These are phyloP conservation scores for Mohoua ochrocephala DNA, from an alignment of 2,113 vertebrate species.

Conservation along the genomic window DNA sequence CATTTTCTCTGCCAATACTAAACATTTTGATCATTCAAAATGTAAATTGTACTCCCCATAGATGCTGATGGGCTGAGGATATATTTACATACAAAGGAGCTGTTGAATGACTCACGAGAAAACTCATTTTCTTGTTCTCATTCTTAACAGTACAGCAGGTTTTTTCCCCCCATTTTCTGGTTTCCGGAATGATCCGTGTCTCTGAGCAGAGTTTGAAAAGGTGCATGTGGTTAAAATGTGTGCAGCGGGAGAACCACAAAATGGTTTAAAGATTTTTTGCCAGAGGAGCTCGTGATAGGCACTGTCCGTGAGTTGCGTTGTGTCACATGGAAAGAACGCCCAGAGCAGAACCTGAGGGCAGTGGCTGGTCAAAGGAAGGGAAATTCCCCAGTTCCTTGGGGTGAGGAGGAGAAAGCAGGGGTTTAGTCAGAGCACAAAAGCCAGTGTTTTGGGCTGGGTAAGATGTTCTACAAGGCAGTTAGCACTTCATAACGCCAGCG, in stretches of 20 bases:
- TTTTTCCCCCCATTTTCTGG: neutral
- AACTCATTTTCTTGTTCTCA: slow-evolving; percentile 6
- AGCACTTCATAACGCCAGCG: neutral
- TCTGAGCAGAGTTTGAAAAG: neutral
- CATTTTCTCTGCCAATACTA: slow-evolving; percentile 63
- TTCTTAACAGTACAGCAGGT: neutral
- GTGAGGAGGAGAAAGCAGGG: neutral
- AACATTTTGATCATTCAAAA: slow-evolving; percentile 68
- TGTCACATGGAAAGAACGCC: neutral
- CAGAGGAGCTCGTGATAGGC: neutral
- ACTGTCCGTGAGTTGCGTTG: neutral
- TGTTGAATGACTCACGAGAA: neutral
- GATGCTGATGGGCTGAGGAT: slow-evolving; percentile 46
- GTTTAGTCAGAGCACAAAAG: neutral
- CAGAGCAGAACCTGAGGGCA: neutral
- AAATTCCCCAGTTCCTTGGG: neutral
- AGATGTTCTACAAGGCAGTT: neutral
- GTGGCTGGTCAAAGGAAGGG: neutral
- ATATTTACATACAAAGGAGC: slow-evolving; percentile 44
- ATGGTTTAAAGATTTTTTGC: neutral
- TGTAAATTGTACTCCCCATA: slow-evolving; percentile 62
- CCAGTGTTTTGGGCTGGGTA: neutral
- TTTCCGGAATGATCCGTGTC: neutral
- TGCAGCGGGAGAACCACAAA: neutral
- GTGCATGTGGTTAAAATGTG: neutral